Evolutionary conservation across 1,140 invertebrate genomes (phyloP), one percentile per base, ranked within the genome.

Genomic region (Bombus huntii): DNA sequence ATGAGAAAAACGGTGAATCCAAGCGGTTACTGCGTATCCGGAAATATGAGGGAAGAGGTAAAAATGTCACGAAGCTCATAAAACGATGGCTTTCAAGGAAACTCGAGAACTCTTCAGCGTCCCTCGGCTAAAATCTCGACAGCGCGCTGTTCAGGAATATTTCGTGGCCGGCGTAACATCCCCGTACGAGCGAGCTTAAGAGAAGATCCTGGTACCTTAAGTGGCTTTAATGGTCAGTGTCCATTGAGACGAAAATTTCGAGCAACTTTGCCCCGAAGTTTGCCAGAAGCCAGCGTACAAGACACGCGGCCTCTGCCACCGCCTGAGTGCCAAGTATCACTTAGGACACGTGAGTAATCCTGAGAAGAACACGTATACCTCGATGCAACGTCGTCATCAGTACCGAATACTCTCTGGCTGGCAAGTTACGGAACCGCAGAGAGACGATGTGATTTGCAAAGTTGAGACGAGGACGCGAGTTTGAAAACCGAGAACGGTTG

Each of bases 181-280:
- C 25, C 5, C 37, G 47, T 65, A 78, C 74, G 71, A 37, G 59
- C 73, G 66, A 76, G 31, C 31, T 76, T 62, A 87, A 78, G 77
- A 44, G 74, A 68, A 47, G 44, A 84, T 87, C 59, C 39, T 87
- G n/a, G 44, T 71, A 83, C 78, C 85, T 75, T 87, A 87, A 89
- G 65, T 81, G 75, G 68, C 81, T 86, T 89, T 90, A 84, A 75
- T 87, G 71, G 62, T 89, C 74, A 72, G 65, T 59, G 72, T 87
- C 70, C 81, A 75, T 90, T 79, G 81, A 87, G 77, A 87, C 88
- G 84, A 89, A 81, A 89, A 89, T 86, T 90, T 89, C 44, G n/a
- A 22, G 81, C 37, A 85, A 89, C 78, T 90, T 90, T n/a, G 81
- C 37, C 53, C 53, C 76, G 53, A 85, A 85, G 83, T 85, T 85